A percentile compares a stretch with the other conserved stretches of the same genome.
These are phyloP conservation scores for Torymus tubicola DNA, from an alignment of 2,888 invertebrate genomes.

Conservation along the genomic window DNA sequence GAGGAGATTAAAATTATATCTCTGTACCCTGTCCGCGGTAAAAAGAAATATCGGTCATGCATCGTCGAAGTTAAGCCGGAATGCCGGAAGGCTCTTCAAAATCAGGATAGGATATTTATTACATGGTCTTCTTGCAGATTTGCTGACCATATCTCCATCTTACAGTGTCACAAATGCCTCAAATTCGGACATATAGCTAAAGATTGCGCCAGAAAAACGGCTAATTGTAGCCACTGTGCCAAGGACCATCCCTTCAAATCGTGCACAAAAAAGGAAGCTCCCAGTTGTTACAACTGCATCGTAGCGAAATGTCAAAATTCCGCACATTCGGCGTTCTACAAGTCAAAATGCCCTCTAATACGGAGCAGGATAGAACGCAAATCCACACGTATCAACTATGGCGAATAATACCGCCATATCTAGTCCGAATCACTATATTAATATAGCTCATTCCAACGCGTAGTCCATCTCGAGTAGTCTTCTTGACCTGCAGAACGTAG, in stretches of 20 bases:
- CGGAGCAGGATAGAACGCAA: not conserved
- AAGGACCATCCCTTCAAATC: not conserved
- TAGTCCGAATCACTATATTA: not conserved
- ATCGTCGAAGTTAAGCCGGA: not conserved
- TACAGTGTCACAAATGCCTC: too few species aligned
- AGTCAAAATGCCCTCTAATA: not conserved
- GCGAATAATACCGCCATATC: not conserved
- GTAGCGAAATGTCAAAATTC: too few species aligned
- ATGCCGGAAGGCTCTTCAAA: not conserved
- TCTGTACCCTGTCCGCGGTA: not conserved
- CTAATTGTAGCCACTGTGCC: not conserved
- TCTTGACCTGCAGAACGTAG: not conserved
- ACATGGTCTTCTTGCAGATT: not conserved
- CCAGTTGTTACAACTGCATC: not conserved
- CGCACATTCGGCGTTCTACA: not conserved
- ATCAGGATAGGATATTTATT: not conserved
- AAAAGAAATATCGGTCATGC: not conserved
- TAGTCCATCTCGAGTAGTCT: not conserved
- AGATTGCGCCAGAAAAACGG: not conserved
- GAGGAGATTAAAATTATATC: not conserved
- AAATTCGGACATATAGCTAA: not conserved
- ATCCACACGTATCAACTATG: not conserved
- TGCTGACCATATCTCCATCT: not conserved
- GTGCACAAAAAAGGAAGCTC: not conserved
- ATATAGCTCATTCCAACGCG: not conserved